Percentiles rank a stretch among this genome's conserved stretches.
Conservation (phyloP, 2,797 vertebrate genomes). For the Poeciliopsis infans region DNA sequence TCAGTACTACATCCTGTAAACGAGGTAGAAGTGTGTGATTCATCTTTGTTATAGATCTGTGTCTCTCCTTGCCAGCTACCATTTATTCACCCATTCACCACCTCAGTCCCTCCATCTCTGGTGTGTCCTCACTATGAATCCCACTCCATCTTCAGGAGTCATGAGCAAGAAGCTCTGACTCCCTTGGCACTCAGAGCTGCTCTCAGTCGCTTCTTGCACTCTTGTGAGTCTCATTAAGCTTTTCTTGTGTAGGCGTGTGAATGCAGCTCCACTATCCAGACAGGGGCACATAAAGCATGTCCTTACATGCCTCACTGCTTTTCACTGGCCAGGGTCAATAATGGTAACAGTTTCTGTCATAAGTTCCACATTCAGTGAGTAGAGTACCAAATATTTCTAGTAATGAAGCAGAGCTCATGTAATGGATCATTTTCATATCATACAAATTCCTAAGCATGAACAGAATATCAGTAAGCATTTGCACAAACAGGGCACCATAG, state of each 20-base stretch:
- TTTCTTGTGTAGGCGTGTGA: constrained; percentile 1
- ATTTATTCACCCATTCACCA: constrained; percentile 3
- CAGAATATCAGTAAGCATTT: too few species aligned
- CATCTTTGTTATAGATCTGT: not conserved
- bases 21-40: not conserved
- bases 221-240: constrained; percentile 6
- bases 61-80: constrained; percentile 1
- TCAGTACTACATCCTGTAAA: not conserved
- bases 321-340: not conserved
- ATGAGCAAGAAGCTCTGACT: not conserved
- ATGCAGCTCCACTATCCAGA: not conserved
- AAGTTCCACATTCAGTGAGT: not conserved
- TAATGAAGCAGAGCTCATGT: not conserved
- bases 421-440: not conserved
- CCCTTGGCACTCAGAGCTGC: not conserved
- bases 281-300: not conserved
- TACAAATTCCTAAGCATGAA: not conserved
- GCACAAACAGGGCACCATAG: not conserved
- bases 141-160: constrained; percentile 1
- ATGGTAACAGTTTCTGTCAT: not conserved
- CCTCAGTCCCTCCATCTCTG: not conserved
- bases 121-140: not conserved
- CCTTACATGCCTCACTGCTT: constrained; percentile 6
- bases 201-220: constrained; percentile 5
- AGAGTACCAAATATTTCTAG: not conserved